phyloP scores from a whole-genome alignment of 2,113 vertebrate species.

The Ibidorhyncha struthersii region DNA sequence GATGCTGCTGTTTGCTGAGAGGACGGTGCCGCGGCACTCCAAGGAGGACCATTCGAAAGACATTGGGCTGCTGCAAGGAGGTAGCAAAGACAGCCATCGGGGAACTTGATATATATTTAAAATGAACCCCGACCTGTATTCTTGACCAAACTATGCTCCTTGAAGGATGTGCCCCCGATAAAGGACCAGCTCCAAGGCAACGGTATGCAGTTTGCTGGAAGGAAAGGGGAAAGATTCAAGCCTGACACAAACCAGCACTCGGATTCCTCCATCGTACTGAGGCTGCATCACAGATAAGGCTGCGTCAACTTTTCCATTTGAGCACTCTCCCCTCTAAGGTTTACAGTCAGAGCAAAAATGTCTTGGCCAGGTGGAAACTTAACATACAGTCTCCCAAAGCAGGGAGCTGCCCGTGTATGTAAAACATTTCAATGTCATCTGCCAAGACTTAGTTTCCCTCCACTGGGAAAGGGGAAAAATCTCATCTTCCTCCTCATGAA shows the following conservation, averaged over 20 bases:
- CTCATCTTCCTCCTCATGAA: neutral
- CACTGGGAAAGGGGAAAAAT: neutral
- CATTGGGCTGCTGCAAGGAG: neutral
- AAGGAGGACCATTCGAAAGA: neutral
- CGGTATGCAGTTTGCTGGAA: neutral
- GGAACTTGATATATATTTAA: neutral
- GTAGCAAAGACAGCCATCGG: neutral
- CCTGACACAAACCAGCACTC: constrained; percentile 49
- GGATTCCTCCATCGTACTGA: neutral
- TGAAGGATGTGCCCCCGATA: neutral
- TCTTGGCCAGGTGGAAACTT: constrained; percentile 2
- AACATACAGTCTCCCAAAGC: neutral
- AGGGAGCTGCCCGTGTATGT: neutral
- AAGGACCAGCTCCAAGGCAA: neutral
- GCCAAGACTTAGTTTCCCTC: neutral
- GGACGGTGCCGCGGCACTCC: neutral
- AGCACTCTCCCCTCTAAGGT: neutral
- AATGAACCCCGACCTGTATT: neutral
- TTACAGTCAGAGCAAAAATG: neutral
- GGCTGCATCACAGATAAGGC: constrained; percentile 13
- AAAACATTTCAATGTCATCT: neutral
- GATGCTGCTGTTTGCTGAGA: neutral
- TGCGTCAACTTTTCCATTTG: constrained; percentile 56
- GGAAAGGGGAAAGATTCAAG: constrained; percentile 5
- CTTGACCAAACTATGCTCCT: neutral